Conservation (phyloP, 2,888 invertebrate species). For the Hydrotaea diabolus region DNA sequence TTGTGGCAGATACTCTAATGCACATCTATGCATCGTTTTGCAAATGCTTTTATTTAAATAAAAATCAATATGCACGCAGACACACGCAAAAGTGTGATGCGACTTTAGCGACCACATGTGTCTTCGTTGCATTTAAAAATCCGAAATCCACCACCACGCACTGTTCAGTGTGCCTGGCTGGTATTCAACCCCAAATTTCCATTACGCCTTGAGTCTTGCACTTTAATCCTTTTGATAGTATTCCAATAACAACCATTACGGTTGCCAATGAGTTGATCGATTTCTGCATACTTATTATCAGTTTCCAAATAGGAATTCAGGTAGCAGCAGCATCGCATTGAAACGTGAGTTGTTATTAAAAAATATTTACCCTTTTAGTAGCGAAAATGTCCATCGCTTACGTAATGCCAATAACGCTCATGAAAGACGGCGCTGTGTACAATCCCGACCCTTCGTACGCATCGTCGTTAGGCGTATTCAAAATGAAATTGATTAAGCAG, state of each 20-base stretch:
- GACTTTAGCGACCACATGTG: no score
- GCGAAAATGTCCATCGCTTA: background rate
- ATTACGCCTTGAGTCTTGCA: background rate
- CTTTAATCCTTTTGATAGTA: conserved; percentile 15
- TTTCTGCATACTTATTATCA: conserved; percentile 21
- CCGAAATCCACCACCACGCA: background rate
- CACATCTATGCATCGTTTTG: no score
- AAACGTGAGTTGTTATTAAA: background rate
- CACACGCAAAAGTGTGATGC: no score
- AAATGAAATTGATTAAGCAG: conserved; percentile 8
- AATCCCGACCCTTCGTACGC: background rate
- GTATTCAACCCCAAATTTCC: background rate
- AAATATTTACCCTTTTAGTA: background rate
- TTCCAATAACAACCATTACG: conserved; percentile 16
- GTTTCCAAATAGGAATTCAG: background rate
- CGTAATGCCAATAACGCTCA: background rate
- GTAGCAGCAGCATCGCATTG: background rate
- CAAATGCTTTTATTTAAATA: no score
- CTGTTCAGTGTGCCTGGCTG: background rate
- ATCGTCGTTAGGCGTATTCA: background rate
- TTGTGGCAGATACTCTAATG: no score
- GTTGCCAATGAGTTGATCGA: conserved; percentile 7
- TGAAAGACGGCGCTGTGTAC: background rate
- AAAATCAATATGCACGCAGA: no score
- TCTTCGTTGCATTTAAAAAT: background rate